Percentiles rank a stretch among this genome's conserved stretches.
Evolutionary conservation across 2,113 vertebrate species (phyloP).

Genomic region (Cyanocitta stelleri): DNA sequence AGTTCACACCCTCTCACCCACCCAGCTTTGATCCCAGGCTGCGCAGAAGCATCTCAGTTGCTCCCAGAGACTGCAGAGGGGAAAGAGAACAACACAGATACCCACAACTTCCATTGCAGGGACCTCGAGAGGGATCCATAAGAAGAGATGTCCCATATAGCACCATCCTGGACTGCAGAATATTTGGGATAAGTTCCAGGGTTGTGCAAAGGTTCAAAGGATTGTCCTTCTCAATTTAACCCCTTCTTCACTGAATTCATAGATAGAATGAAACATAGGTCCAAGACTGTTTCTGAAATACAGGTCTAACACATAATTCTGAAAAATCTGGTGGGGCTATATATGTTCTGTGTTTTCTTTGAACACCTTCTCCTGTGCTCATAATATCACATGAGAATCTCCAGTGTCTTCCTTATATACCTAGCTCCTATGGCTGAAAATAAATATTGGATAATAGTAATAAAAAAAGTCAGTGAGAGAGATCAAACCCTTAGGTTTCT

Average conservation of each 20-base stretch:
- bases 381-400: neutral
- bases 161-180: neutral
- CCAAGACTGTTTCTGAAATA: neutral
- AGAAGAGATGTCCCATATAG: neutral
- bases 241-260: neutral
- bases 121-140: neutral
- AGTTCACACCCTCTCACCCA: neutral
- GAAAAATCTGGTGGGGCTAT: neutral
- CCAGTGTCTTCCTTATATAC: neutral
- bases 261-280: neutral
- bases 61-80: neutral
- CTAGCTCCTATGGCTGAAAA: neutral
- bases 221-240: neutral
- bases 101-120: neutral
- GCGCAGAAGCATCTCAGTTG: fast-evolving
- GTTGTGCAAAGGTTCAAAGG: neutral
- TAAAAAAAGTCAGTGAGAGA: neutral
- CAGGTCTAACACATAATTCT: neutral
- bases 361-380: neutral
- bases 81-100: neutral
- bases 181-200: neutral
- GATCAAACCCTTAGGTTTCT: neutral
- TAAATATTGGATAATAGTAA: neutral
- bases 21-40: neutral
- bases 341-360: neutral